These are phyloP conservation scores for Microtus ochrogaster DNA, from an alignment of 2,113 vertebrate genomes.

Conservation along the genomic window DNA sequence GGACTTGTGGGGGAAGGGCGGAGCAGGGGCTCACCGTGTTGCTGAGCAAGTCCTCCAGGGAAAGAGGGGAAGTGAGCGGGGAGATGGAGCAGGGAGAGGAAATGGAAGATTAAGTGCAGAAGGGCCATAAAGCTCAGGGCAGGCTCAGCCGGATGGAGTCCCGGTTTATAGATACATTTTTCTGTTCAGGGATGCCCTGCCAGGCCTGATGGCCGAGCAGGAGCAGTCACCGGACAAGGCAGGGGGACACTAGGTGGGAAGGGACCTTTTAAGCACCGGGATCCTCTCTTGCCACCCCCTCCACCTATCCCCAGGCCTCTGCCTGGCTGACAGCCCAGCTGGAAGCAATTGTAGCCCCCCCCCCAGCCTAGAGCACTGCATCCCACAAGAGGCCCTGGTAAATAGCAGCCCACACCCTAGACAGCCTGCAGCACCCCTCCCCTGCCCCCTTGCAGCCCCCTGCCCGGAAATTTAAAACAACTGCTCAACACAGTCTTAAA, in stretches of 20 bases:
- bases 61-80: constrained; percentile 79
- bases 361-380: constrained; percentile 73
- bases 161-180: constrained; percentile 74
- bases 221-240: constrained; percentile 53
- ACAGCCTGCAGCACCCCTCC: constrained; percentile 64
- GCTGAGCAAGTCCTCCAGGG: constrained; percentile 25
- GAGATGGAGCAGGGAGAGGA: constrained; percentile 79
- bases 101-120: constrained; percentile 81
- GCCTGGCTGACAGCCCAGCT: constrained; percentile 80
- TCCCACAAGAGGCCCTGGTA: constrained; percentile 78
- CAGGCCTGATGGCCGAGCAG: background rate
- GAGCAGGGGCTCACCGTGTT: background rate
- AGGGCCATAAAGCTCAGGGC: constrained; percentile 77
- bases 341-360: constrained; percentile 80
- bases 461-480: constrained; percentile 84
- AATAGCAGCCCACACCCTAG: constrained; percentile 80
- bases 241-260: background rate
- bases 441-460: constrained; percentile 69
- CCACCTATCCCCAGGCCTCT: background rate
- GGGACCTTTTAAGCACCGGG: background rate
- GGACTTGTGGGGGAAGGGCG: constrained; percentile 36
- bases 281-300: constrained; percentile 30
- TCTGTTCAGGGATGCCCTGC: constrained; percentile 52
- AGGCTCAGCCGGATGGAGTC: constrained; percentile 76
- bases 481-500: constrained; percentile 82